A percentile compares a stretch with the other conserved stretches of the same genome.
Conservation (phyloP, 2,797 vertebrate genomes). For the Chiloscyllium punctatum region DNA sequence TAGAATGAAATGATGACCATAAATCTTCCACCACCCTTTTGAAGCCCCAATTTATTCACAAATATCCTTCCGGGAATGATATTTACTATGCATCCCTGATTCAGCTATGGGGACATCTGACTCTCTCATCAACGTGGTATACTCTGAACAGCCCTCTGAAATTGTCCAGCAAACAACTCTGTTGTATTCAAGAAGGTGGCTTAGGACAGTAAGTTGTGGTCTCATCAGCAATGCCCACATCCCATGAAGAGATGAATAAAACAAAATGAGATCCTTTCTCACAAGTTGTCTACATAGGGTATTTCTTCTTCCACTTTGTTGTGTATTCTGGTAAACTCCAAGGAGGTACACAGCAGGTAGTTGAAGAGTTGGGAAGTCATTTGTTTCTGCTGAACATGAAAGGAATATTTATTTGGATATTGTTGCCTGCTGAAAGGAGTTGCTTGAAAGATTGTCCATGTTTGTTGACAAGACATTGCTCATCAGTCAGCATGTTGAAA, state of each 20-base stretch:
- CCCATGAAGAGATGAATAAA: not conserved
- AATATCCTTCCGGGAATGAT: not conserved
- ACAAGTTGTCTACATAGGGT: not conserved
- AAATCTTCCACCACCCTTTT: accelerated
- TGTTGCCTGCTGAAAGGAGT: not conserved
- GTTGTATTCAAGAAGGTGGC: not conserved
- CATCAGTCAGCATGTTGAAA: not conserved
- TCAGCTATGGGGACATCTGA: not conserved
- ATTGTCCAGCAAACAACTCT: not conserved
- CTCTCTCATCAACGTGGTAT: not conserved
- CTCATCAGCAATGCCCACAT: not conserved
- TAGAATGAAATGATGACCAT: not conserved
- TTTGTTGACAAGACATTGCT: not conserved
- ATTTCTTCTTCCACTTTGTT: not conserved
- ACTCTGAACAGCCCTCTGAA: not conserved
- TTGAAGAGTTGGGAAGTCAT: not conserved
- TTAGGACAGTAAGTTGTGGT: not conserved
- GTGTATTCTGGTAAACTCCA: not conserved
- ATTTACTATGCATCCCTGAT: not conserved
- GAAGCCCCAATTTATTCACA: not conserved
- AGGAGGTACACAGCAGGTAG: not conserved
- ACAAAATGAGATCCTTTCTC: not conserved
- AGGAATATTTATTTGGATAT: not conserved
- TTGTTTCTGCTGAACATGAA: not conserved
- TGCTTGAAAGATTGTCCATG: not conserved